These are phyloP conservation scores for Artibeus jamaicensis DNA, from an alignment of 2,797 vertebrate species.

Conservation along the genomic window DNA sequence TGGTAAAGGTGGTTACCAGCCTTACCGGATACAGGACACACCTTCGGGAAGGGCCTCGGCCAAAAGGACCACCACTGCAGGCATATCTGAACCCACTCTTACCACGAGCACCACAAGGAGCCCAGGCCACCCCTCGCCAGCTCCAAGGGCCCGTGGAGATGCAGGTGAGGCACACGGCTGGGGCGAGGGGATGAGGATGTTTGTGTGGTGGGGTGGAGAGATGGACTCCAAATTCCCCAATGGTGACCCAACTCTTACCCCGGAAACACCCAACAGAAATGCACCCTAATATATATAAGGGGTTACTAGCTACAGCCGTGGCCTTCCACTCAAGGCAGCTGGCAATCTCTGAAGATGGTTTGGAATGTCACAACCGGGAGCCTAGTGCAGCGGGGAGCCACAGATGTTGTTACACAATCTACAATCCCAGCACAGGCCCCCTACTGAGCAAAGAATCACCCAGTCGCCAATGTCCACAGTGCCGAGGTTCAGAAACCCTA, in stretches of 20 bases:
- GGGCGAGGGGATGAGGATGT: fast-evolving
- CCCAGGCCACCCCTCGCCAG: not conserved
- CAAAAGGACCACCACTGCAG: not conserved
- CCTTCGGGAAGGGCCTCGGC: not conserved
- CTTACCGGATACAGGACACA: not conserved
- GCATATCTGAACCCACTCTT: not conserved
- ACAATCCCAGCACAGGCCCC: fast-evolving
- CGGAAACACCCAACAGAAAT: not conserved
- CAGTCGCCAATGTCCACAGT: too few relatives aligned
- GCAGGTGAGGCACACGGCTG: slow-evolving; percentile 41
- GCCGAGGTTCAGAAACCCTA: not conserved
- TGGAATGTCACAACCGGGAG: not conserved
- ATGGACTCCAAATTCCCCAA: not conserved
- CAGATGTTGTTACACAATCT: not conserved
- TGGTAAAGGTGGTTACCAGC: not conserved
- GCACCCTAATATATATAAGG: not conserved
- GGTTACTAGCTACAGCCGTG: not conserved
- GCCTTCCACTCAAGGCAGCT: not conserved
- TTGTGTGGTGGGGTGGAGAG: not conserved
- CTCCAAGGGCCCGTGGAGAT: not conserved
- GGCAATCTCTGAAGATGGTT: not conserved
- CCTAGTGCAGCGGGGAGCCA: not conserved
- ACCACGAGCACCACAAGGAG: not conserved
- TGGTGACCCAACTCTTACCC: not conserved
- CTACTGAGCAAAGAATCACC: not conserved